Conservation (phyloP, 2,797 vertebrate species). For the Falco peregrinus region DNA sequence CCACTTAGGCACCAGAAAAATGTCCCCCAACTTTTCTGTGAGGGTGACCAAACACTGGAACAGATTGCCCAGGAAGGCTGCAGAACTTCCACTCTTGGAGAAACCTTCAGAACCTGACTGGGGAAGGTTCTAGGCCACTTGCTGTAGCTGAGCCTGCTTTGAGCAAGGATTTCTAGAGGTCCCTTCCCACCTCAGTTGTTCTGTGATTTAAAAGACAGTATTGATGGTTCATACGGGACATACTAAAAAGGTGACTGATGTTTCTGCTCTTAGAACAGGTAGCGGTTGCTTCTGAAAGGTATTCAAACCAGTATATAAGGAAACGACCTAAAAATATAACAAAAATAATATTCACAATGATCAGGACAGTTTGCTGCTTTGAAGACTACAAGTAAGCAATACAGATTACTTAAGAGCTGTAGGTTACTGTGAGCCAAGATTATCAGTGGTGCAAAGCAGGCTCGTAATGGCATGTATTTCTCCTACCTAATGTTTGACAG, state of each 20-base stretch:
- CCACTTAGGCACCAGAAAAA: background rate
- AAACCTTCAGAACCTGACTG: background rate
- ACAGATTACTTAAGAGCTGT: background rate
- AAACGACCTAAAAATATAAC: background rate
- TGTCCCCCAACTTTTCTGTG: background rate
- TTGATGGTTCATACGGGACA: background rate
- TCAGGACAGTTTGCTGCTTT: background rate
- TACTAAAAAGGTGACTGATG: background rate
- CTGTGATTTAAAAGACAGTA: background rate
- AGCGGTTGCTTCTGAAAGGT: background rate
- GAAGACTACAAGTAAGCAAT: background rate
- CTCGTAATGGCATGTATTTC: background rate
- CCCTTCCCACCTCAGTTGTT: background rate
- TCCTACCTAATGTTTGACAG: background rate
- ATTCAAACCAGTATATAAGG: background rate
- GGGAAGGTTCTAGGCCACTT: background rate
- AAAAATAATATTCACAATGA: background rate
- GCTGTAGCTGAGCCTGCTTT: background rate
- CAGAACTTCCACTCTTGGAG: background rate
- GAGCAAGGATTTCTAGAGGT: background rate
- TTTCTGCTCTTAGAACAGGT: background rate
- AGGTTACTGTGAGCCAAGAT: background rate
- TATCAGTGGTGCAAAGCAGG: background rate
- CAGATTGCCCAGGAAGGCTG: background rate
- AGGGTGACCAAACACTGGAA: background rate